Evolutionary conservation across 2,888 invertebrate genomes (phyloP).

Genomic region (Drosophila infuscata): DNA sequence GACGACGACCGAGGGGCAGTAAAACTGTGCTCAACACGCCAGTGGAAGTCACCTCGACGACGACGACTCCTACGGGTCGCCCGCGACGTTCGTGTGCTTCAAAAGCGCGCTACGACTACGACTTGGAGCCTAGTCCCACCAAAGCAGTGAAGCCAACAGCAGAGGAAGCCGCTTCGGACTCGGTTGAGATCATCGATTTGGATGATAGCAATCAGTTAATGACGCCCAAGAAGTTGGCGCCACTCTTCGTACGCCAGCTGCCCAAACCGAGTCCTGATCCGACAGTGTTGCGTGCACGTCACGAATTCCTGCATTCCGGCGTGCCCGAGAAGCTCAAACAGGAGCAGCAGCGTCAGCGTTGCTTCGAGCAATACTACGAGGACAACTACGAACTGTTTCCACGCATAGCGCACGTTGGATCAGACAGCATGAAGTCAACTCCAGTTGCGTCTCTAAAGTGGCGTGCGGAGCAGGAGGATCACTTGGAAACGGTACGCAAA

Average conservation of each 20-base stretch:
- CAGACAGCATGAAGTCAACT: neutral
- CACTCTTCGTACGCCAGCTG: conserved; percentile 87
- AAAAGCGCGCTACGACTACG: conserved; percentile 83
- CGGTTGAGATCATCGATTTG: conserved; percentile 74
- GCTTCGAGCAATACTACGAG: conserved; percentile 47
- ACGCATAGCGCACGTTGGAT: conserved; percentile 87
- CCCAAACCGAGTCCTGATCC: conserved; percentile 87
- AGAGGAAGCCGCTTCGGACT: conserved; percentile 20
- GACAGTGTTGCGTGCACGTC: conserved; percentile 87
- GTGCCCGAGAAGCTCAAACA: conserved; percentile 88
- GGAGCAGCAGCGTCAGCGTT: conserved; percentile 85
- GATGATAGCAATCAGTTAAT: conserved; percentile 70
- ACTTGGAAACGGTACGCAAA: conserved; percentile 15
- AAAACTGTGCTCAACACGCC: conserved; percentile 20
- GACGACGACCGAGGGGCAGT: conserved; percentile 40
- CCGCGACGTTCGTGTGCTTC: conserved; percentile 81
- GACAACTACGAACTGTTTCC: conserved; percentile 87
- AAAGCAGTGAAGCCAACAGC: conserved; percentile 52
- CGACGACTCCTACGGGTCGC: conserved; percentile 67
- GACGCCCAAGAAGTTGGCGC: conserved; percentile 87
- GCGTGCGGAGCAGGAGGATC: neutral
- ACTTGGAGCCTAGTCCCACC: conserved; percentile 71
- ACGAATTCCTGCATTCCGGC: conserved; percentile 90
- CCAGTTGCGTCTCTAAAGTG: neutral
- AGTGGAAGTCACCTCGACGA: conserved; percentile 4